A percentile compares a stretch with the other conserved stretches of the same genome.
phyloP scores from a whole-genome alignment of 2,797 vertebrate genomes.

The Pelobates cultripes region DNA sequence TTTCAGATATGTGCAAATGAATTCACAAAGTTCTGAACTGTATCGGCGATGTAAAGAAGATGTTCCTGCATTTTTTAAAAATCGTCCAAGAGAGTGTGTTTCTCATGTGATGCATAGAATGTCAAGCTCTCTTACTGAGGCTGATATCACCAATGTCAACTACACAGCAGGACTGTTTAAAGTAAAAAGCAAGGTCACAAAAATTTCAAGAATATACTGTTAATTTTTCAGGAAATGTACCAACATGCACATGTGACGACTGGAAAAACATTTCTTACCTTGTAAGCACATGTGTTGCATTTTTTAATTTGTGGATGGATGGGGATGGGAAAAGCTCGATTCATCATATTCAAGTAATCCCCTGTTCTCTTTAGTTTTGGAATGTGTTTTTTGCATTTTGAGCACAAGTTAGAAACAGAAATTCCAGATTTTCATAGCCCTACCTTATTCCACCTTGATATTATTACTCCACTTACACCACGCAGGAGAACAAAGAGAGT shows the following conservation, averaged over 20 bases:
- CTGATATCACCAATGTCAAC: neutral
- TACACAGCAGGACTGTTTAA: neutral
- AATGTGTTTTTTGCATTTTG: neutral
- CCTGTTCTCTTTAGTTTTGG: neutral
- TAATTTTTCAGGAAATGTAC: neutral
- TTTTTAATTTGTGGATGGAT: neutral
- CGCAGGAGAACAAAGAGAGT: neutral
- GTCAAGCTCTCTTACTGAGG: neutral
- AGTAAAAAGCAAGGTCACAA: neutral
- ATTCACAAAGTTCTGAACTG: neutral
- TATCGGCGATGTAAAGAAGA: constrained; percentile 5
- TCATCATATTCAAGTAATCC: neutral
- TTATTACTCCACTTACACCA: neutral
- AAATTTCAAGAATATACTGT: neutral
- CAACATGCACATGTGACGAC: neutral
- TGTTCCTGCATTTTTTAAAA: constrained; percentile 1
- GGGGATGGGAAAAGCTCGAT: neutral
- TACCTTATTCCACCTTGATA: neutral
- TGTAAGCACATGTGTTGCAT: neutral
- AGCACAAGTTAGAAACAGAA: neutral
- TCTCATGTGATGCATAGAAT: neutral
- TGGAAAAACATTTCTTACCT: neutral
- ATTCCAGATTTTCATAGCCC: neutral
- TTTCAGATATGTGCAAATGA: constrained; percentile 5
- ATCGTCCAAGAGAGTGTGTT: neutral